Conservation (phyloP, 1,140 invertebrate genomes). For the Asobara japonica region DNA sequence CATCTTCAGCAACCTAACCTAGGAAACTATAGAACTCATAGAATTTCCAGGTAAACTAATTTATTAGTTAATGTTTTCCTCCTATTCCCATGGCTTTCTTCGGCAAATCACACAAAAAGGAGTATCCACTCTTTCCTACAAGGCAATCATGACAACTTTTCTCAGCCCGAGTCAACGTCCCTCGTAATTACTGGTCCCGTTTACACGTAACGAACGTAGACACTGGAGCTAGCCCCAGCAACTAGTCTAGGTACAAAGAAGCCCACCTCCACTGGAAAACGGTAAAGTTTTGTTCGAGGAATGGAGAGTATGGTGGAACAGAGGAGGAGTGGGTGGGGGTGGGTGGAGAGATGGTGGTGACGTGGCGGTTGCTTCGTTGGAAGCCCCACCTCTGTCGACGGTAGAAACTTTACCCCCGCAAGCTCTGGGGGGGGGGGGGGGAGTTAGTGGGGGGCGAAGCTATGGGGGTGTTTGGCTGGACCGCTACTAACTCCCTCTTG, state of each 20-base stretch:
- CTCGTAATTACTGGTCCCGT: conserved; percentile 34
- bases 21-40: too few species aligned
- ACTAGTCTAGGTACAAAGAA: conserved; percentile 32
- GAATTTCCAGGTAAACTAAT: too few species aligned
- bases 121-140: neutral
- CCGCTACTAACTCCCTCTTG: conserved; percentile 16
- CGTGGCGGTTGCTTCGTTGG: conserved; percentile 19
- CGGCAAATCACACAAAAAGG: neutral
- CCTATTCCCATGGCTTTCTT: neutral
- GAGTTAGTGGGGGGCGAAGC: neutral
- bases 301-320: neutral
- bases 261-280: conserved; percentile 20
- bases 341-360: conserved; percentile 9
- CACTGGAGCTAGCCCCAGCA: neutral
- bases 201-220: conserved; percentile 24
- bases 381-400: conserved; percentile 53
- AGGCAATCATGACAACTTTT: conserved; percentile 28
- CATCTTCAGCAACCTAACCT: too few species aligned
- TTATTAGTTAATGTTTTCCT: too few species aligned
- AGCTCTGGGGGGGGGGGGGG: conserved; percentile 32
- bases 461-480: neutral
- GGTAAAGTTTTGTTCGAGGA: neutral
- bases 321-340: neutral
- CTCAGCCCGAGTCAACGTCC: conserved; percentile 22
- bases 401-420: conserved; percentile 55